Percentiles rank a stretch among this genome's conserved stretches.
phyloP scores from a whole-genome alignment of 2,113 vertebrate genomes.

The Nesogale talazaci region DNA sequence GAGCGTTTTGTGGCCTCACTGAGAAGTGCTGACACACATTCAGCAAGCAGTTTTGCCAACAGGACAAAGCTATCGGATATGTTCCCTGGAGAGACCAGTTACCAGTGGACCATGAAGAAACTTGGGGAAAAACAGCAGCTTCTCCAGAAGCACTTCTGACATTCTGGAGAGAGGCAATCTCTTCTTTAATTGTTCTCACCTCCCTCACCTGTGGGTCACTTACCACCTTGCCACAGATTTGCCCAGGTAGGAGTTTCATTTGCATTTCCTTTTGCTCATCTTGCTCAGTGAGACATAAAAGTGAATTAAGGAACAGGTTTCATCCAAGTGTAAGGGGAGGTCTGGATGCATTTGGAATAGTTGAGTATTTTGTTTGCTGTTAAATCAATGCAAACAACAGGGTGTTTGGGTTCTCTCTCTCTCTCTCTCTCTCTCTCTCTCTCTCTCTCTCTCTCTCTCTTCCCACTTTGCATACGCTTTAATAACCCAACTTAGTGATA shows the following conservation, averaged over 20 bases:
- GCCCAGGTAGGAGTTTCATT: neutral
- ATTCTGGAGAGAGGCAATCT: neutral
- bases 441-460: neutral
- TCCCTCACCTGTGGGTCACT: neutral
- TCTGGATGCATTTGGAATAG: fast-evolving
- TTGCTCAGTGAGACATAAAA: neutral
- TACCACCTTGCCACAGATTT: neutral
- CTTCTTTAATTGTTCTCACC: neutral
- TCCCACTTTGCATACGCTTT: constrained; percentile 65
- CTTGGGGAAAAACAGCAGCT: neutral
- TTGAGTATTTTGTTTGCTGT: neutral
- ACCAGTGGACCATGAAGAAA: neutral
- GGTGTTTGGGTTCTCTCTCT: constrained; percentile 32
- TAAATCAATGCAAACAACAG: constrained; percentile 65
- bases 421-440: too few species aligned
- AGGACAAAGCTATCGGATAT: neutral
- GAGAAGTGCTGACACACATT: neutral
- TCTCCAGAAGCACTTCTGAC: neutral
- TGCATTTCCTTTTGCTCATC: neutral
- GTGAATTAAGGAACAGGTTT: neutral
- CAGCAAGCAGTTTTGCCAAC: constrained; percentile 31
- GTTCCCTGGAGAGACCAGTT: neutral
- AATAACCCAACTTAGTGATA: constrained; percentile 78
- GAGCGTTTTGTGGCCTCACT: constrained; percentile 14
- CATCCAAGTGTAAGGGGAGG: neutral